A percentile compares a stretch with the other conserved stretches of the same genome.
phyloP scores from a whole-genome alignment of 2,113 vertebrate species.

The Chaetops frenatus region DNA sequence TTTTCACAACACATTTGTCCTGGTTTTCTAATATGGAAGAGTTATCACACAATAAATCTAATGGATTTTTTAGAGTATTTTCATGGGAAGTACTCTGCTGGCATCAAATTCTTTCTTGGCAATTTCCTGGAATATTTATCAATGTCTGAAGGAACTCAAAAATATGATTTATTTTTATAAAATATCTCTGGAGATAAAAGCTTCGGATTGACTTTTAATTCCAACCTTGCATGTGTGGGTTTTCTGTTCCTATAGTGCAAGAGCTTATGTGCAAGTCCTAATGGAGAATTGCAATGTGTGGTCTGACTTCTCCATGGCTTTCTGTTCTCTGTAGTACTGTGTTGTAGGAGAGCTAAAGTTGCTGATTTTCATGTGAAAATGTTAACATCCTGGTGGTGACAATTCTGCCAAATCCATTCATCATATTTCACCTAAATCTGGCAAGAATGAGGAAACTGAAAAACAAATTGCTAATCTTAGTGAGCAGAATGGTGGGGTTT shows the following conservation, averaged over 20 bases:
- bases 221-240: accelerated
- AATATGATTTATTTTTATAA: neutral
- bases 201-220: neutral
- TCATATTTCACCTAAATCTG: neutral
- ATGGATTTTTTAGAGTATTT: neutral
- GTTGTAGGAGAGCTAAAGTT: neutral
- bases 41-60: neutral
- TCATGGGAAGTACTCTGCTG: neutral
- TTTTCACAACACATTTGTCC: neutral
- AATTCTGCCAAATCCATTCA: neutral
- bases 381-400: neutral
- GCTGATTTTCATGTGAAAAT: neutral
- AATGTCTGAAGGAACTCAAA: neutral
- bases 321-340: neutral
- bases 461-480: neutral
- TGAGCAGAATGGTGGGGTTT: neutral
- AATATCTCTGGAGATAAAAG: neutral
- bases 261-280: neutral
- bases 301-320: neutral
- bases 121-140: neutral
- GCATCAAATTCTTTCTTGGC: neutral
- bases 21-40: neutral
- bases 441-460: neutral
- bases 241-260: neutral
- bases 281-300: neutral